A percentile compares a stretch with the other conserved stretches of the same genome.
Conservation (phyloP, 2,113 vertebrate species). For the Dasyurus viverrinus region DNA sequence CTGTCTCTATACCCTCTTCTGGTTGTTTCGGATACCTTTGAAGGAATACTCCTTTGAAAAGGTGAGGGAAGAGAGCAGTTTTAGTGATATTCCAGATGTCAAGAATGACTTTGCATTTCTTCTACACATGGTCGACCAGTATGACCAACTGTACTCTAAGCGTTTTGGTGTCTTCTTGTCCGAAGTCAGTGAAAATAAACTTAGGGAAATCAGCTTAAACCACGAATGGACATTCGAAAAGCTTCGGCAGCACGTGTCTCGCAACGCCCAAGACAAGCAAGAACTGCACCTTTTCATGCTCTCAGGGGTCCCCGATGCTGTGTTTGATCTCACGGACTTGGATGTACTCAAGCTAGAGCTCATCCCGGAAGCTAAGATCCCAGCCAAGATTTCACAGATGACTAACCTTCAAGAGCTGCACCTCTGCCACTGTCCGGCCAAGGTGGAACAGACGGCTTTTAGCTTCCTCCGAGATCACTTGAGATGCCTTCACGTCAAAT, state of each 20-base stretch:
- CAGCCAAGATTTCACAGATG: conserved; percentile 98
- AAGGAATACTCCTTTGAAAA: conserved; percentile 99
- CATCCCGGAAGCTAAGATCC: conserved; percentile 97
- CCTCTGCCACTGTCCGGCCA: conserved; percentile 97
- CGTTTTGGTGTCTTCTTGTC: conserved; percentile 97
- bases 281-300: conserved; percentile 97
- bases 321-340: conserved; percentile 96
- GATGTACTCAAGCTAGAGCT: conserved; percentile 96
- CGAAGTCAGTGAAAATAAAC: conserved; percentile 98
- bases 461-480: conserved; percentile 98
- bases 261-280: conserved; percentile 94
- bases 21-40: conserved; percentile 95
- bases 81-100: conserved; percentile 98
- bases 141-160: conserved; percentile 97
- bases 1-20: conserved; percentile 97
- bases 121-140: conserved; percentile 99
- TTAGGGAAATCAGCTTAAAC: conserved; percentile 96
- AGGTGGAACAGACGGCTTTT: conserved; percentile 98
- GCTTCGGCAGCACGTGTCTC: conserved; percentile 94
- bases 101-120: conserved; percentile 99
- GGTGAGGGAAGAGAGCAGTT: conserved; percentile 97
- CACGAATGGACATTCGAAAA: conserved; percentile 99
- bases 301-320: conserved; percentile 95
- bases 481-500: conserved; percentile 98
- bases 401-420: conserved; percentile 96